Base-by-base conservation (phyloP, 2,888 invertebrate species). In the Mimumesa dahlbomi region DNA sequence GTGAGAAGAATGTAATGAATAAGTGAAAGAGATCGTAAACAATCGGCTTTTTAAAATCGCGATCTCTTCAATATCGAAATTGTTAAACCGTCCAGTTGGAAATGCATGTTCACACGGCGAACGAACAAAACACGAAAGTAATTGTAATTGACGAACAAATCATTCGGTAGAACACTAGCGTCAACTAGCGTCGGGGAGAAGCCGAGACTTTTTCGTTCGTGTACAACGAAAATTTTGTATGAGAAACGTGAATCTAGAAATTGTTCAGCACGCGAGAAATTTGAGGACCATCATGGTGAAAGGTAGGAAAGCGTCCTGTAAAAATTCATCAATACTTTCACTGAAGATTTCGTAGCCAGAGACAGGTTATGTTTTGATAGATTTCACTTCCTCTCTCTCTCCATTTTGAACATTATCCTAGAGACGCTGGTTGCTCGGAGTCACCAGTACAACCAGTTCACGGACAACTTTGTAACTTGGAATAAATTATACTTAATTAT, bases 341-440 rank as follows among this genome's bases (percentile, higher is more conserved):
- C 49, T 73, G 36, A 66, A 64, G 34, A 67, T 70, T 69, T 42
- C 2, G 6, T 18, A 11, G 11, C 48, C 25, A 53, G 11, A 52
- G 46, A 14, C 65, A 82, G 82, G 82, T 82, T 82, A 82, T 81
- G 80, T 82, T 82, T 82, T 76, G 59, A 52, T 69, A 38, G 56
- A 13, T 74, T 61, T 68, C 38, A 16, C 36, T 63, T 64, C 38
- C 36, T 64, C 53, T 58, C 52, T 57, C 7, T 45, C 69, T 56
- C 69, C 74, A 76, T 79, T 71, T 73, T 71, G 65, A 79, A 73
- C 56, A 18, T 58, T 68, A 38, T 49, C 34, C 45, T 18, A 34
- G 34, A 56, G 31, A 66, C 22, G 43, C 34, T 49, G n/a, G 1
- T 9, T 42, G 7, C 4, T 2, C 16, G 18, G 40, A 22, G 18